Conservation (phyloP, 1,140 invertebrate species). For the Zaprionus davidi region DNA sequence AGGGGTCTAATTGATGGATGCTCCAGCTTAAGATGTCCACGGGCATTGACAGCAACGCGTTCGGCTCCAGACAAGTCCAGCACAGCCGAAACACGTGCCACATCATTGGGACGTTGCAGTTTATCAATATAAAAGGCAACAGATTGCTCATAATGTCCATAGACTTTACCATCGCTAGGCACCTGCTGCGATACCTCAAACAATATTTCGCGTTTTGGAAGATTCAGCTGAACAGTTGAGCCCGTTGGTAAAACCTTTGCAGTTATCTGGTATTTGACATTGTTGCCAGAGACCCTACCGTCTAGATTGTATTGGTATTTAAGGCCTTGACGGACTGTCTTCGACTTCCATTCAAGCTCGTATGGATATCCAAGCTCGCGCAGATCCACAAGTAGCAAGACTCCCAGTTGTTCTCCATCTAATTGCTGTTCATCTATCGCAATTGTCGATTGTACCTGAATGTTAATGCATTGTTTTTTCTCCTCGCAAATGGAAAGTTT, state of each 20-base stretch:
- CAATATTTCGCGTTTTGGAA: constrained; percentile 88
- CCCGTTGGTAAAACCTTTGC: constrained; percentile 87
- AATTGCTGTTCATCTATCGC: constrained; percentile 55
- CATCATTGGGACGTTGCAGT: constrained; percentile 88
- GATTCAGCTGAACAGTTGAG: constrained; percentile 86
- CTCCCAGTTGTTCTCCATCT: constrained; percentile 85
- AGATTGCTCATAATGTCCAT: constrained; percentile 84
- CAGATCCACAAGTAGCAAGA: constrained; percentile 87
- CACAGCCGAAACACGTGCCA: constrained; percentile 50
- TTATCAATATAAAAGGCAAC: constrained; percentile 89
- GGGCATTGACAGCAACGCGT: constrained; percentile 84
- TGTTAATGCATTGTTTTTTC: constrained; percentile 90
- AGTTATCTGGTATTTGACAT: constrained; percentile 89
- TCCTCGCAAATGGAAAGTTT: constrained; percentile 90
- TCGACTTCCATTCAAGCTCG: constrained; percentile 89
- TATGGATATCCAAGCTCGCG: constrained; percentile 89
- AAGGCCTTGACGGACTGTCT: constrained; percentile 86
- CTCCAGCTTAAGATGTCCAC: constrained; percentile 87
- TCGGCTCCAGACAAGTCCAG: constrained; percentile 78
- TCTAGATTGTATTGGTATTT: constrained; percentile 88
- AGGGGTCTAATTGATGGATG: constrained; percentile 88
- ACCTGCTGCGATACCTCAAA: constrained; percentile 85
- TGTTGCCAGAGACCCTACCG: constrained; percentile 88
- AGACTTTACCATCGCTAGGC: constrained; percentile 77
- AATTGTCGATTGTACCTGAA: constrained; percentile 87